Evolutionary conservation across 2,888 invertebrate species (phyloP), one percentile per base, ranked within the genome.

Genomic region (Rutpela maculata): DNA sequence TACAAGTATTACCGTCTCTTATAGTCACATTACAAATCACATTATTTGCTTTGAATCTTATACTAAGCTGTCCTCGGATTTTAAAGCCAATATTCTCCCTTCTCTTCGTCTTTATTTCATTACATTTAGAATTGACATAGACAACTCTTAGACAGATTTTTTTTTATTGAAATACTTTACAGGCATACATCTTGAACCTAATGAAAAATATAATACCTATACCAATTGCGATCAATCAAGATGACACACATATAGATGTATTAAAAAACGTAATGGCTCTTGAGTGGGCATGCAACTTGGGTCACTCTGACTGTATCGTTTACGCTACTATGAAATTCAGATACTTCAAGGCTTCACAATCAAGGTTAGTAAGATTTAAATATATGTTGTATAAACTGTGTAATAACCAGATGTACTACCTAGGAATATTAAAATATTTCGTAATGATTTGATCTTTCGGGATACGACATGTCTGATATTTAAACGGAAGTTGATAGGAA

Each of bases 211-310:
- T 17, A 17, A 9, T 57, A n/a, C 18, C 17, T 0, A 0, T 17
- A 1, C 57, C 57, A 57, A 17, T 57, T 15, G 10, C 17, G 9
- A 57, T 19, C 19, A 56, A 69, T 17, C 22, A 26, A 26, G 71
- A 74, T 18, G 56, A 31, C 0, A 62, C 35, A 10, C 91, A 93
- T 0, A 89, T 93, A 0, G 91, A 90, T 0, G 92, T 92, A 70
- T 90, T 94, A 31, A 92, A 93, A 83, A 91, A 93, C 31, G 91
- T 90, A 78, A 91, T 92, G 78, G 90, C 93, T 31, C 81, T 94
- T 73, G 90, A 91, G 79, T 92, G 92, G 89, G 93, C 93, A 10
- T 95, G 95, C 86, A 91, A 91, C 80, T 90, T 92, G 55, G 93
- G 92, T 6, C 90, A 93, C 62, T 79, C 87, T 0, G 91, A 91